A percentile compares a stretch with the other conserved stretches of the same genome.
Evolutionary conservation across 2,113 vertebrate genomes (phyloP).

Genomic region (Calidris pygmaea): DNA sequence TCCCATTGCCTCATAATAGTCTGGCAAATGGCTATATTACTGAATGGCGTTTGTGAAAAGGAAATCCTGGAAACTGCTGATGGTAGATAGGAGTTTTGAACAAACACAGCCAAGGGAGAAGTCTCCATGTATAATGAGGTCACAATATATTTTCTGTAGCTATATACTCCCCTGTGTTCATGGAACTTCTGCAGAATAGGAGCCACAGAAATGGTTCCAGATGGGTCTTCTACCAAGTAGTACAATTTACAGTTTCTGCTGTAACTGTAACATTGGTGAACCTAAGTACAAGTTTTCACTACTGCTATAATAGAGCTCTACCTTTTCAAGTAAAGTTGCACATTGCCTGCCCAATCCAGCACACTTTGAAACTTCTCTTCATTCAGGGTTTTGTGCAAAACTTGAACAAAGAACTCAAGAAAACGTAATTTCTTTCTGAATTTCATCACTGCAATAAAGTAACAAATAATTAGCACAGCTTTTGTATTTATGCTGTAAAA

Average conservation of each 20-base stretch:
- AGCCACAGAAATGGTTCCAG: neutral
- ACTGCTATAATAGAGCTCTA: constrained; percentile 16
- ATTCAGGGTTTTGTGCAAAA: constrained; percentile 82
- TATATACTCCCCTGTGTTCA: neutral
- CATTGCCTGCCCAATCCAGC: constrained; percentile 75
- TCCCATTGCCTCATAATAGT: neutral
- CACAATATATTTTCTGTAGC: neutral
- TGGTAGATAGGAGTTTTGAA: neutral
- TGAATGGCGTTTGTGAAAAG: neutral
- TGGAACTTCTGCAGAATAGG: neutral
- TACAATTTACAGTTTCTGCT: neutral
- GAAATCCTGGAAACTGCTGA: neutral
- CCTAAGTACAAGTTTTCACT: neutral
- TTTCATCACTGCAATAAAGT: constrained; percentile 83
- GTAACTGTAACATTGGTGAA: neutral
- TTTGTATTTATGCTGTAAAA: neutral
- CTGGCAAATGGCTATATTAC: neutral
- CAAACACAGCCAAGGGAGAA: neutral
- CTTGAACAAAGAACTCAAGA: constrained; percentile 83
- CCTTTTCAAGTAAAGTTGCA: constrained; percentile 79
- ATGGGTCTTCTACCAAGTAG: neutral
- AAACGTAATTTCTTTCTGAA: constrained; percentile 80
- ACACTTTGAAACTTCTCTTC: constrained; percentile 79
- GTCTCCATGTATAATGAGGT: neutral
- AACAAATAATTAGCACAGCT: neutral